Conservation (phyloP, 2,113 vertebrate genomes). For the Hydropotes inermis region DNA sequence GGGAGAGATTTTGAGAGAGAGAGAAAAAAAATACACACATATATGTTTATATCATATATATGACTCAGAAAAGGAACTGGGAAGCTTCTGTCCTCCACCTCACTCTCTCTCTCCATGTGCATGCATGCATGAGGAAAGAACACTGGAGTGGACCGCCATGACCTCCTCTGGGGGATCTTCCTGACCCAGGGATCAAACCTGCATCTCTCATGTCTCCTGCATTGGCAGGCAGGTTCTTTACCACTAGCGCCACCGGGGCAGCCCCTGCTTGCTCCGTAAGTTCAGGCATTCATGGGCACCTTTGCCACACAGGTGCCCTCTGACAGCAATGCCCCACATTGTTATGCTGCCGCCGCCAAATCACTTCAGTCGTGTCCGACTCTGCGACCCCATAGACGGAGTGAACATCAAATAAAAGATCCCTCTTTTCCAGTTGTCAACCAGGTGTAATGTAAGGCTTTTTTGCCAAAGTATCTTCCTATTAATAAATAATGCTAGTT, state of each 20-base stretch:
- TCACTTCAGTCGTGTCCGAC: too few species aligned
- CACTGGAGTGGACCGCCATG: background rate
- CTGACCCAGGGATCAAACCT: background rate
- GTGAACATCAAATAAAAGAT: background rate
- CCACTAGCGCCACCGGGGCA: background rate
- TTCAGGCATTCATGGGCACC: background rate
- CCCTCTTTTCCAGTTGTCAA: background rate
- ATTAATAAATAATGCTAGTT: conserved; percentile 11
- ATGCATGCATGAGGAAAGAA: background rate
- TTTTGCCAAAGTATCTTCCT: conserved; percentile 26
- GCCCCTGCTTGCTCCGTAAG: background rate
- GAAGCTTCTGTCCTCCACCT: background rate
- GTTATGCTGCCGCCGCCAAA: too few species aligned
- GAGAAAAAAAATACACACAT: background rate
- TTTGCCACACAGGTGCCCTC: rapidly evolving
- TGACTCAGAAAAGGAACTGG: background rate
- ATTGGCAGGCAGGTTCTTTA: background rate
- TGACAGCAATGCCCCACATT: too few species aligned
- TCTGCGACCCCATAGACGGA: background rate
- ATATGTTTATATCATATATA: background rate
- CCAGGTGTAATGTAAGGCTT: background rate
- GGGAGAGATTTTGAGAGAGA: background rate
- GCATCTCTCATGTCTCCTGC: background rate
- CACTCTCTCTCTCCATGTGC: background rate
- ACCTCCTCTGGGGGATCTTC: background rate